Evolutionary conservation across 1,140 invertebrate genomes (phyloP), one percentile per base, ranked within the genome.

Genomic region (Tetramorium alpestre): DNA sequence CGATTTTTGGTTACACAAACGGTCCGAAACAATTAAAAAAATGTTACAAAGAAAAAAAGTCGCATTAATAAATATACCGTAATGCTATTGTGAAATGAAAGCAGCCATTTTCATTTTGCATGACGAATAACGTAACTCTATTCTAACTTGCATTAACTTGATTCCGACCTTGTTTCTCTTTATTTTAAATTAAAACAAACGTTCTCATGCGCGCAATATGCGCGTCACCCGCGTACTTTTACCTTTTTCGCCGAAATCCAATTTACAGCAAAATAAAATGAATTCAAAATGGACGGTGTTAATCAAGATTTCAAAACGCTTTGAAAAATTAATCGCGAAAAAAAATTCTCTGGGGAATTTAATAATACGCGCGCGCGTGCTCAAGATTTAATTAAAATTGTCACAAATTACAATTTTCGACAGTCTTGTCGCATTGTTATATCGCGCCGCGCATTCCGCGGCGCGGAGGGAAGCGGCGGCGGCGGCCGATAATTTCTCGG

Each of bases 231-330:
- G 47, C n/a, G 18, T 47, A 47, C 25, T 22, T 47, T 78, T 49
- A 18, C n/a, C 10, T 47, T 65, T 70, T 41, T 33, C 16, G 38
- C 22, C 13, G 41, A 72, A 81, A 81, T 81, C 38, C 49, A 56
- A 81, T 81, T 81, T 81, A 13, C 65, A 56, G 11, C 44, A 25
- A 60, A 72, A 70, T 81, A 72, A 70, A 70, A 44, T 44, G 6
- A 72, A 81, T 56, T 33, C 41, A 44, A 70, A 69, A 2, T 81
- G 65, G 38, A 47, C 75, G 25, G 6, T 22, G 75, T 78, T 64
- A 64, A 78, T 78, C 28, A 80, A 80, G 16, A 51, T 80, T 78
- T 80, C 60, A 80, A 38, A 33, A 25, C 60, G 25, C 44, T 65
- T 25, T 78, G 16, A 60, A 64, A 78, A 33, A 78, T 76, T 60